phyloP scores from a whole-genome alignment of 2,888 invertebrate species.

The Tillus elongatus region DNA sequence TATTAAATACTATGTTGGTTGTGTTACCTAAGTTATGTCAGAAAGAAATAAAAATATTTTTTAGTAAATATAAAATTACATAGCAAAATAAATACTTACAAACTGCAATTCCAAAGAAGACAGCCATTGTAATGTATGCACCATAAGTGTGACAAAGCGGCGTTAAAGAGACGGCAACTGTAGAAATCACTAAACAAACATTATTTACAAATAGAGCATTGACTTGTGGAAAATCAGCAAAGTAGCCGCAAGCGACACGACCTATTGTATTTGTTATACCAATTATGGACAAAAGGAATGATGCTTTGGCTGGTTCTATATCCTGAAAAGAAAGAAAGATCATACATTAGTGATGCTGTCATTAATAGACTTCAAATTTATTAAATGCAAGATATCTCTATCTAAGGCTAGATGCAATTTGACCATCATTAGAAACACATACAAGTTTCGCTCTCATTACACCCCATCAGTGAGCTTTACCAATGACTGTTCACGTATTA shows the following conservation, averaged over 20 bases:
- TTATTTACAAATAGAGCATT: slow-evolving; percentile 91
- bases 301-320: slow-evolving; percentile 61
- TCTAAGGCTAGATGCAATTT: neutral
- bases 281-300: slow-evolving; percentile 70
- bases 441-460: no score
- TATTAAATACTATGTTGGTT: no score
- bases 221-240: slow-evolving; percentile 86
- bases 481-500: no score
- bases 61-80: no score
- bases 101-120: slow-evolving; percentile 86
- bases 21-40: no score
- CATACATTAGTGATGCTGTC: no score
- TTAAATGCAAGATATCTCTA: slow-evolving; percentile 1
- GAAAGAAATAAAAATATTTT: no score
- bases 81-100: no score
- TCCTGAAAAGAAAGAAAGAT: slow-evolving; percentile 46
- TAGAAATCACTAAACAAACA: slow-evolving; percentile 81
- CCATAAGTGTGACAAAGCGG: slow-evolving; percentile 75
- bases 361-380: no score
- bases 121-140: slow-evolving; percentile 68
- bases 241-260: slow-evolving; percentile 79
- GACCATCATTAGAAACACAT: no score
- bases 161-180: slow-evolving; percentile 71
- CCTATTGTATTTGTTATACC: slow-evolving; percentile 93
- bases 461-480: no score